Base-by-base conservation (phyloP, 2,888 invertebrate species). In the Eupithecia vulgata region DNA sequence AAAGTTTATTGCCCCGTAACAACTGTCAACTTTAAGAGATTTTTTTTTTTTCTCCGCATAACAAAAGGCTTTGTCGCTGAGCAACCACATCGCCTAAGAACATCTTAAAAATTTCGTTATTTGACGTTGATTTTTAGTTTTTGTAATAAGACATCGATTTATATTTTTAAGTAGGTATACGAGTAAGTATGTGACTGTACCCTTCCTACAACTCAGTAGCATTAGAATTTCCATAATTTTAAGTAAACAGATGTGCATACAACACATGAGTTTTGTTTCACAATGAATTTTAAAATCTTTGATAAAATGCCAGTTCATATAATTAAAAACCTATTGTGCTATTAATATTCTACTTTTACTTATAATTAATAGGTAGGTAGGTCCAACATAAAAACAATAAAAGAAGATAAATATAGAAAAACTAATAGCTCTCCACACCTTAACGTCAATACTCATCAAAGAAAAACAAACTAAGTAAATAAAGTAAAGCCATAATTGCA, bases 401-500 rank as follows among this genome's bases (percentile, higher is more conserved):
- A 67, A 40, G 17, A 72, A 70, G 12, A 66, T 12, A 25, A 40
- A 64, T 13, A 65, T 40, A 73, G 66, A 68, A 71, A 67, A 67
- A 67, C 48, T 71, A 81, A 82, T 74, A 59, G 70, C 71, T 77
- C 65, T 76, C 74, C 81, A 81, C 75, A 75, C 75, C 52, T 70
- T 35, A 70, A 70, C 80, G 82, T 73, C 76, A 65, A 70, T 66
- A 76, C 70, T 69, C 78, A 78, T 72, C 74, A 80, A 80, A 74
- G 81, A 80, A 82, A 80, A 82, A 79, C 83, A 81, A 83, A 81
- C 52, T 52, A 52, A 52, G 21, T 76, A 78, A 84, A 64, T 64
- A 37, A 35, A 17, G 1, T 35, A 64, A 37, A 35, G 83, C 83
- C 84, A 76, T 85, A 85, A 81, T 84, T 82, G 84, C 80, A 81